A percentile compares a stretch with the other conserved stretches of the same genome.
Evolutionary conservation across 1,140 invertebrate genomes (phyloP).

Genomic region (Aethina tumida): DNA sequence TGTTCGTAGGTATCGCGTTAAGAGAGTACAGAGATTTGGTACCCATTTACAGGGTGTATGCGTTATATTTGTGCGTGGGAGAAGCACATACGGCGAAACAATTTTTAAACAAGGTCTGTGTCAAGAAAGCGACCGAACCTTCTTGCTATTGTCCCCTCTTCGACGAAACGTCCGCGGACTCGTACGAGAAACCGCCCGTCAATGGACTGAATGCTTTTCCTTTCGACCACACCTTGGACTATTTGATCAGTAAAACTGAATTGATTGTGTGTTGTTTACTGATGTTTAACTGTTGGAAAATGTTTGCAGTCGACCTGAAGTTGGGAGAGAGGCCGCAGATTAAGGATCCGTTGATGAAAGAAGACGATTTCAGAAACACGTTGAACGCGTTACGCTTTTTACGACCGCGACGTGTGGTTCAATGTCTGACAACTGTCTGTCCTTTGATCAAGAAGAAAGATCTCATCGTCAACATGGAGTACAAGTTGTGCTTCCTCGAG

Average conservation of each 20-base stretch:
- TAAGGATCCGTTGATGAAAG: not conserved
- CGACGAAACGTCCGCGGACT: conserved; percentile 2
- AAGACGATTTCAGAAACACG: conserved; percentile 4
- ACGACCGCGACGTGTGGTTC: conserved; percentile 21
- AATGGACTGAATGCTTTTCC: conserved; percentile 8
- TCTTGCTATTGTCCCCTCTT: conserved; percentile 16
- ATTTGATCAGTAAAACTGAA: too few species aligned
- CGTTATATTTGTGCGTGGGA: conserved; percentile 38
- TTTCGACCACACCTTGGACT: not conserved
- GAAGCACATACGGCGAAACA: conserved; percentile 38
- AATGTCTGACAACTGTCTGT: conserved; percentile 29
- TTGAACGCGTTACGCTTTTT: conserved; percentile 17
- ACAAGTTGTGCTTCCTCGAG: conserved; percentile 45
- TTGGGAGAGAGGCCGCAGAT: not conserved
- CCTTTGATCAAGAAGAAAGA: conserved; percentile 25
- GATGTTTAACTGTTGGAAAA: too few species aligned
- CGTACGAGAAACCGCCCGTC: conserved; percentile 4
- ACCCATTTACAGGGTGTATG: conserved; percentile 40
- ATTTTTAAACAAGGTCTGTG: conserved; percentile 33
- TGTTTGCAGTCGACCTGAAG: too few species aligned
- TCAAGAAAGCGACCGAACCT: conserved; percentile 16
- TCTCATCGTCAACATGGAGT: conserved; percentile 37
- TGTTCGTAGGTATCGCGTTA: conserved; percentile 18
- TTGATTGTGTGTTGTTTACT: too few species aligned
- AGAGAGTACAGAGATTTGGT: conserved; percentile 36